phyloP scores from a whole-genome alignment of 1,140 invertebrate species.

The Drosophila pallidifrons region DNA sequence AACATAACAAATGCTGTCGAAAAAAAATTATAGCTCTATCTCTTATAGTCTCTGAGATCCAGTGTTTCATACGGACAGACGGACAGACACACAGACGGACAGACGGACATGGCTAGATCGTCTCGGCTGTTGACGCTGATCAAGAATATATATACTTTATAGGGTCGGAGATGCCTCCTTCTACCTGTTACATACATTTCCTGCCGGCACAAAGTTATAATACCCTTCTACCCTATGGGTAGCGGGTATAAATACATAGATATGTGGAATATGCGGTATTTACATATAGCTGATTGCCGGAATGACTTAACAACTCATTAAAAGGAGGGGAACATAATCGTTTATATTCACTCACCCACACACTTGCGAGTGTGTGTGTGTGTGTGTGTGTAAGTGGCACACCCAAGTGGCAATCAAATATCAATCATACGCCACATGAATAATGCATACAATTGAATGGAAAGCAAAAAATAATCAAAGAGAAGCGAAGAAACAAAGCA shows the following conservation, averaged over 20 bases:
- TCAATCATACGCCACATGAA: constrained; percentile 78
- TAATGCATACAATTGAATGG: constrained; percentile 65
- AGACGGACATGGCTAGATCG: too few relatives aligned
- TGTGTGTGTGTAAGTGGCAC: constrained; percentile 14
- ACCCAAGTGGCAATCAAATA: constrained; percentile 68
- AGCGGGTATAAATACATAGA: not conserved
- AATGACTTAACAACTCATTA: constrained; percentile 32
- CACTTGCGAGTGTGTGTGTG: not conserved
- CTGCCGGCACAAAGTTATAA: too few relatives aligned
- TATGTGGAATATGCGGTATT: not conserved
- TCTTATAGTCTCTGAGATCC: too few relatives aligned
- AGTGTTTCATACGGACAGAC: too few relatives aligned
- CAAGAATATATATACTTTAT: too few relatives aligned
- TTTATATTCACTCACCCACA: constrained; percentile 17
- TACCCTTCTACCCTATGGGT: too few relatives aligned
- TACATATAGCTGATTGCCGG: not conserved
- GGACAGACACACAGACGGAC: too few relatives aligned
- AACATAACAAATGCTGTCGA: too few relatives aligned
- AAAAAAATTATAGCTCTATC: too few relatives aligned
- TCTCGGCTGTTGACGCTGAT: too few relatives aligned
- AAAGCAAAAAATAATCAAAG: constrained; percentile 10
- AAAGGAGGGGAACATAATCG: constrained; percentile 12
- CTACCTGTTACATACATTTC: too few relatives aligned
- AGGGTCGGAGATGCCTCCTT: too few relatives aligned
- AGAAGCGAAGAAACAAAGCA: constrained; percentile 9